Evolutionary conservation across 2,888 invertebrate species (phyloP).

Genomic region (Scaptodrosophila latifasciaeformis): DNA sequence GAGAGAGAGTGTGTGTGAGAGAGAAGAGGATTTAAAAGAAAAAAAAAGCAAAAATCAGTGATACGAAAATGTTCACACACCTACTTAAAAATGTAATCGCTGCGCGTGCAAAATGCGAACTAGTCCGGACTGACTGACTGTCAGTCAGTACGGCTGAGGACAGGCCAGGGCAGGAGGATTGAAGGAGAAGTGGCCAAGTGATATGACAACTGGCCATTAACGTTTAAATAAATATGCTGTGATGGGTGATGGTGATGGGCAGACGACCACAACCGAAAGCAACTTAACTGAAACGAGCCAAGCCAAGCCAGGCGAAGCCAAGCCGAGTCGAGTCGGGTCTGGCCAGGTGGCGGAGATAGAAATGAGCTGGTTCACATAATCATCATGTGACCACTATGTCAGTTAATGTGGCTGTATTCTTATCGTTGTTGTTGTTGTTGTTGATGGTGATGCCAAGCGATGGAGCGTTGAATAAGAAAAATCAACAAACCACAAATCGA

Average conservation of each 20-base stretch:
- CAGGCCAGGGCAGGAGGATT: neutral
- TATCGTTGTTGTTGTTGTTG: conserved; percentile 1
- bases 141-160: neutral
- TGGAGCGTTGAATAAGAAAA: conserved; percentile 54
- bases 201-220: conserved; percentile 55
- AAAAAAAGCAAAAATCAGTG: conserved; percentile 35
- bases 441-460: conserved; percentile 28
- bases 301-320: conserved; percentile 20
- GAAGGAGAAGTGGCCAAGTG: conserved; percentile 20
- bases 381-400: too few relatives aligned
- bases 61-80: conserved; percentile 42
- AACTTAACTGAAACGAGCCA: conserved; percentile 30
- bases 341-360: too few relatives aligned
- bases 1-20: too few relatives aligned
- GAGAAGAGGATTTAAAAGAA: too few relatives aligned
- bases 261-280: too few relatives aligned
- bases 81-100: conserved; percentile 43
- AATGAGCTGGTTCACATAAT: too few relatives aligned
- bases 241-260: conserved; percentile 29
- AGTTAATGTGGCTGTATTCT: too few relatives aligned
- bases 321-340: too few relatives aligned
- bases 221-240: conserved; percentile 50
- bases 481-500: conserved; percentile 53
- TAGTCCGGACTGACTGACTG: too few relatives aligned
- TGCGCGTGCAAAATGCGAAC: conserved; percentile 12